Evolutionary conservation across 2,797 vertebrate genomes (phyloP).

Genomic region (Ptychobarbus kaznakovi): DNA sequence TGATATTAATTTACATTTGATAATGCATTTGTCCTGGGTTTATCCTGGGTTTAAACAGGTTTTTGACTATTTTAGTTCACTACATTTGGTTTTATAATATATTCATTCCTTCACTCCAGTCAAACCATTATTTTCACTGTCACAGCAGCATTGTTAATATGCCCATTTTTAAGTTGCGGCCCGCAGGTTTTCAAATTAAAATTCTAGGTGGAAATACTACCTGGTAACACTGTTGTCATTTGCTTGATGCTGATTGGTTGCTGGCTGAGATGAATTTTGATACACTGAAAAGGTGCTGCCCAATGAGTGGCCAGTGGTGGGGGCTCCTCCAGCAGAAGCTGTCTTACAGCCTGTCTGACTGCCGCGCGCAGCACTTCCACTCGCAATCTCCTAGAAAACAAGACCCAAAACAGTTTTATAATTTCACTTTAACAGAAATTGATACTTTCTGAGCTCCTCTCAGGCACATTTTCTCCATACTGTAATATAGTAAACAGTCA

Average conservation of each 20-base stretch:
- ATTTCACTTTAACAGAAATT: conserved; percentile 17
- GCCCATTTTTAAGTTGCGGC: conserved; percentile 24
- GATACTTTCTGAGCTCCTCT: background rate
- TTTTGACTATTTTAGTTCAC: background rate
- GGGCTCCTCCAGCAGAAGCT: conserved; percentile 55
- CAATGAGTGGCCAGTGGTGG: conserved; percentile 53
- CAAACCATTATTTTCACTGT: conserved; percentile 18
- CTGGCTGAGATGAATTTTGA: conserved; percentile 58
- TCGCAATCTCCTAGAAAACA: conserved; percentile 56
- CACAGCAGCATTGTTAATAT: conserved; percentile 35
- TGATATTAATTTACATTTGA: background rate
- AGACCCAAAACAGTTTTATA: conserved; percentile 33
- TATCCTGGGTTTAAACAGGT: background rate
- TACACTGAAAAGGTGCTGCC: conserved; percentile 48
- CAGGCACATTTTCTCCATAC: background rate
- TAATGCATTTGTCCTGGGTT: background rate
- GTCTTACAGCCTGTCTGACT: conserved; percentile 54
- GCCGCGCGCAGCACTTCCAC: conserved; percentile 47
- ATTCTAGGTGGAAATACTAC: conserved; percentile 62
- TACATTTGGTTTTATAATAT: conserved; percentile 3
- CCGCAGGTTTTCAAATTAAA: conserved; percentile 52
- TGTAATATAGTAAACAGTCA: background rate
- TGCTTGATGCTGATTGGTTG: conserved; percentile 63
- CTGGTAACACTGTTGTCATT: conserved; percentile 66
- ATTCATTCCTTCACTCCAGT: background rate